Evolutionary conservation across 2,113 vertebrate species (phyloP), one percentile per base, ranked within the genome.

Genomic region (Channa argus): DNA sequence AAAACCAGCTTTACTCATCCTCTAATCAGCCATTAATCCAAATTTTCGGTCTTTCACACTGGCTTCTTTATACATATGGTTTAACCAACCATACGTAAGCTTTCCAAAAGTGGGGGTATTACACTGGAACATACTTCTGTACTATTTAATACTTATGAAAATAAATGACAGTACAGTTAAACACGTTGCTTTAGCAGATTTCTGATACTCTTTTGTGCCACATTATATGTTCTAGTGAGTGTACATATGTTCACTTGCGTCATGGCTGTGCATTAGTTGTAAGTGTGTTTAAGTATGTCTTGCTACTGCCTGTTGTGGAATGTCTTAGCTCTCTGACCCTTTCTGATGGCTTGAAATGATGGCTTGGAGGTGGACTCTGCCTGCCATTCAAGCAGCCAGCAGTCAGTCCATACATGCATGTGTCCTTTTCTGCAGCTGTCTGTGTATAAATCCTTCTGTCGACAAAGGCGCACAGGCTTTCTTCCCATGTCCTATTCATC

Each of bases 361-460:
- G 80, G 74, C 83, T 86, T 11, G 46, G 75, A 89, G 79, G 68
- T 78, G 84, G 73, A 84, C 79, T 73, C 61, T 49, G 41, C 24
- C 43, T 45, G 60, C 41, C 38, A 37, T 52, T 71, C 66, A 83
- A 36, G 49, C 14, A 39, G 77, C 55, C 80, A 64, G 75, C 79
- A 64, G 78, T 80, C 55, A 43, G 63, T 78, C 77, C 84, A 66
- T 71, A 75, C 59, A 53, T 79, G 75, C 15, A 53, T 81, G 70
- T 83, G 85, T 86, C 74, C 74, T 84, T 71, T 89, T 73, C 78
- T 89, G 85, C 93, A 92, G 91, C 91, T 92, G 87, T 86, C 89
- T 60, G 63, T n/a, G 72, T 86, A 90, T 92, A 92, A 93, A 93
- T 91, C 86, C 90, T 83, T 62, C 82, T 92, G 91, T 92, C 91